Percentiles rank a stretch among this genome's conserved stretches.
These are phyloP conservation scores for Entomyzon cyanotis DNA, from an alignment of 2,113 vertebrate species.

Conservation along the genomic window DNA sequence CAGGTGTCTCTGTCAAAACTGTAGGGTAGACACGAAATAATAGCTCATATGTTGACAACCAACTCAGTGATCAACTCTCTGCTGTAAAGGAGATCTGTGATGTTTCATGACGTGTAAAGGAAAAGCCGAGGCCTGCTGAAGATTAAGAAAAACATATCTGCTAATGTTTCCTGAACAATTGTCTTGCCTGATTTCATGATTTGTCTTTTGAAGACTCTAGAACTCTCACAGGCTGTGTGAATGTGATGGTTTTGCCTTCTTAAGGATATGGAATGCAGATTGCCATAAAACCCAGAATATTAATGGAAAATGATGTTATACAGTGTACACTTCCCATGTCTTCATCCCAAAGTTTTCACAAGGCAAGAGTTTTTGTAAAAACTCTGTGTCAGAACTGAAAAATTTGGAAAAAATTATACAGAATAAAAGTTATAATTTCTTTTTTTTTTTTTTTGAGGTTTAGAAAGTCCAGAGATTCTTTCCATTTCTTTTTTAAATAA, in stretches of 20 bases:
- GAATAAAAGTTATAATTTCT: neutral
- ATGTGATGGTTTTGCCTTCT: neutral
- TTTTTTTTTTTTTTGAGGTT: neutral
- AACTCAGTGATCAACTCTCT: neutral
- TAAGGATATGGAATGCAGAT: neutral
- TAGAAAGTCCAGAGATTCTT: neutral
- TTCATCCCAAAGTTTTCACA: neutral
- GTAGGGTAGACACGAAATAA: neutral
- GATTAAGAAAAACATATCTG: neutral
- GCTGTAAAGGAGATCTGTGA: neutral
- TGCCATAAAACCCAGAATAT: neutral
- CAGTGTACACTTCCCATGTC: neutral
- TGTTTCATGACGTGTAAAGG: neutral
- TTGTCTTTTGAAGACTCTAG: neutral
- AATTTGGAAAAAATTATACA: neutral
- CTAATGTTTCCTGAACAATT: neutral
- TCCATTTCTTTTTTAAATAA: neutral
- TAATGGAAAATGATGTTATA: neutral
- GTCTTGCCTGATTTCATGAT: neutral
- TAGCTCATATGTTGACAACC: neutral
- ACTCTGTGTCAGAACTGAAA: neutral
- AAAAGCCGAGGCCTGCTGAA: neutral
- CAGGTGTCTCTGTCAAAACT: neutral
- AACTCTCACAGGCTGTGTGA: neutral
- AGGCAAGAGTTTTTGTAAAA: neutral